Base-by-base conservation (phyloP, 2,797 vertebrate species). In the Eulemur coronatus region DNA sequence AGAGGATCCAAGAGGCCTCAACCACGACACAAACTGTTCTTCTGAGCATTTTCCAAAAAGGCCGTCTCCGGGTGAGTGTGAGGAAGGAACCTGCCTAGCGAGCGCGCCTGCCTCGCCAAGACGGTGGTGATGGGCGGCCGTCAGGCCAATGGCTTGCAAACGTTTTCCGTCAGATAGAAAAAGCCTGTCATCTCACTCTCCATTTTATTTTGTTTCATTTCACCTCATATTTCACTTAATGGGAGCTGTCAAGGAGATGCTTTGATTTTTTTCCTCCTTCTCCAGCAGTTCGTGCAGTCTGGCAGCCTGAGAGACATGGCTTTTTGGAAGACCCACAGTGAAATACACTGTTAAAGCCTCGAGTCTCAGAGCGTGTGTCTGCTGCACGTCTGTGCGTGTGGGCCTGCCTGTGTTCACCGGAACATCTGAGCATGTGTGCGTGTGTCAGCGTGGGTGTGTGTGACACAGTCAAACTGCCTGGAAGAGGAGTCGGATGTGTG, bases 161-260 rank as follows among this genome's bases (percentile, higher is more conserved):
- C 4, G 30, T 84, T 65, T 94, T 96, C 92, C 1, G 0, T 98
- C 97, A 89, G 97, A 89, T 70, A 84, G 95, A 97, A 96, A 94
- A 97, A 87, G 50, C 87, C 96, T 94, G 94, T 78, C 98, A 81
- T 95, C 96, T 98, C 97, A 24, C 97, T 97, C 97, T 88, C 94
- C 69, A 20, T 96, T 97, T 98, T 94, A 97, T 97, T 98, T 97
- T 92, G 3, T 90, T 94, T 95, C 81, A 7, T 96, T 98, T 98
- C 88, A 43, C 97, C 87, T 98, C 97, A 30, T 97, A 86, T 98
- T 97, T 97, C 98, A 96, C 33, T 41, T 85, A 96, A 97, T 43
- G 15, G 41, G 96, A 97, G 91, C 98, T 98, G 98, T 98, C 98
- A 98, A 26, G 75, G 94, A 85, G 93, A 70, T 15, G 52, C 95